Base-by-base conservation (phyloP, 2,113 vertebrate genomes). In the Chloropsis cyanopogon region DNA sequence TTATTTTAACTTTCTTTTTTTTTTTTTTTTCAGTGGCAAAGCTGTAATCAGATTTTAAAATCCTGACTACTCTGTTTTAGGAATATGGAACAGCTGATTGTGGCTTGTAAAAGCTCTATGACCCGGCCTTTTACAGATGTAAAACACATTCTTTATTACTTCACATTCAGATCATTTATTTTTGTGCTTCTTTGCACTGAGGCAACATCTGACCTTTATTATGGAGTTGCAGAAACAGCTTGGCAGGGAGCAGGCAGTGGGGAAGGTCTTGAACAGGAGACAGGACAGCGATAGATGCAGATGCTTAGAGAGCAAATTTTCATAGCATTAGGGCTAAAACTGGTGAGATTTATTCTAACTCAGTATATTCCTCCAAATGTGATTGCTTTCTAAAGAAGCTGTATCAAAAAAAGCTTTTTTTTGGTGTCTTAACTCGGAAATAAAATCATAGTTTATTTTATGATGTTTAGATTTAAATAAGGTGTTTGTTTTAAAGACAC, bases 201-300 rank as follows among this genome's bases (percentile, higher is more conserved):
- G 75, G 81, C 92, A 87, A 59, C 65, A 68, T 69, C 61, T 93
- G 91, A 84, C 84, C 84, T 91, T 95, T 95, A 23, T 65, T 85
- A 59, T 46, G 29, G 60, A 64, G 33, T 44, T 81, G 61, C 59
- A 64, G 28, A 47, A 86, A 61, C 26, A 75, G 2, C 50, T 79
- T 92, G 77, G 39, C 76, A 78, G 41, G 13, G 26, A 41, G 13
- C 52, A 44, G 52, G 33, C 35, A 18, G 1, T 20, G 75, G 54
- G 33, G 86, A 73, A 68, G 11, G 33, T 53, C 72, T 78, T 10
- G 63, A 52, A 10, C 39, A 35, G 56, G 17, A 76, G 56, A 73
- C 9, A n/a, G 54, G 14, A 50, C 60, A 68, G 54, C 0, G 0
- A 73, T 59, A 29, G 83, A 59, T 88, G 46, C 6, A 5, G 60